Percentiles rank a stretch among this genome's conserved stretches.
Evolutionary conservation across 2,797 vertebrate genomes (phyloP).

Genomic region (Phoxinus dragarum): DNA sequence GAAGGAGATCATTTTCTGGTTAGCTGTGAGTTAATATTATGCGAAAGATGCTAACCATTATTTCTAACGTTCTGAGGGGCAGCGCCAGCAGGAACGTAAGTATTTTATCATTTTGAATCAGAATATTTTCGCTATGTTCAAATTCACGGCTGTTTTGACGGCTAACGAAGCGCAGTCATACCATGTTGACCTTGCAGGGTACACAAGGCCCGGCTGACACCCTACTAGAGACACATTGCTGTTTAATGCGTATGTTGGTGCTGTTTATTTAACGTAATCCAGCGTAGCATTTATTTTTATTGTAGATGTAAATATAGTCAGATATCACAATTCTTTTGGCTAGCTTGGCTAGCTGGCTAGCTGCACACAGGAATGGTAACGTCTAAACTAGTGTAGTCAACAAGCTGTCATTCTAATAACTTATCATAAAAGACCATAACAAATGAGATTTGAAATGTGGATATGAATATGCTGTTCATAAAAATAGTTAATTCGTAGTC

Average conservation of each 20-base stretch:
- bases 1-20: slow-evolving; percentile 16
- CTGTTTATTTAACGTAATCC: neutral
- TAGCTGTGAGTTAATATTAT: slow-evolving; percentile 53
- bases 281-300: neutral
- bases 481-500: neutral
- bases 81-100: slow-evolving; percentile 76
- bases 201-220: slow-evolving; percentile 9
- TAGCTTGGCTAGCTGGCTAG: slow-evolving; percentile 11
- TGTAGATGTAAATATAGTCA: neutral
- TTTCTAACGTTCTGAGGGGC: slow-evolving; percentile 74
- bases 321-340: neutral
- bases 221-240: neutral
- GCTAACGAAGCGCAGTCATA: neutral
- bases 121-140: neutral
- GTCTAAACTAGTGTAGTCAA: slow-evolving; percentile 10
- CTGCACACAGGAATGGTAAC: neutral
- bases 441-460: neutral
- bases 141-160: neutral
- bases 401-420: neutral
- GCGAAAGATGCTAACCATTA: slow-evolving; percentile 78
- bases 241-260: neutral
- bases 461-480: neutral
- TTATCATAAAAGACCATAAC: neutral
- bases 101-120: neutral
- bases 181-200: slow-evolving; percentile 42